phyloP scores from a whole-genome alignment of 2,888 invertebrate genomes.

The Aromia moschata region DNA sequence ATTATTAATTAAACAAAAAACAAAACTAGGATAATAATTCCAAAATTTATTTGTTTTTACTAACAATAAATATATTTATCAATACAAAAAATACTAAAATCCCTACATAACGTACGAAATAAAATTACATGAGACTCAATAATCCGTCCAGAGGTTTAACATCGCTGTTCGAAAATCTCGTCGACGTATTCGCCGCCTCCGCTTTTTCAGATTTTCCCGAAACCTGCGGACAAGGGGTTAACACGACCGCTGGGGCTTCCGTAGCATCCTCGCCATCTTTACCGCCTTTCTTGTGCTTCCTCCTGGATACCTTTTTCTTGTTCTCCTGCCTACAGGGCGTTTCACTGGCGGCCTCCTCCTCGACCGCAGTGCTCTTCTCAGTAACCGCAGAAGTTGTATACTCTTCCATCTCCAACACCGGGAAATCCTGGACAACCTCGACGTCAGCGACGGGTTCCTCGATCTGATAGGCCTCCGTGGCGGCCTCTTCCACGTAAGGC shows the following conservation, averaged over 20 bases:
- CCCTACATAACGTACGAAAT: too few relatives aligned
- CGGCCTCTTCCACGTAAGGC: neutral
- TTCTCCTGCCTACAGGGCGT: neutral
- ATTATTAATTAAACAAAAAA: too few relatives aligned
- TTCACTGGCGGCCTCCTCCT: neutral
- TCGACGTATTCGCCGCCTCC: neutral
- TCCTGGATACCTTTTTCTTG: neutral
- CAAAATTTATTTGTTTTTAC: too few relatives aligned
- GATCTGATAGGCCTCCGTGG: neutral
- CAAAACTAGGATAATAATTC: too few relatives aligned
- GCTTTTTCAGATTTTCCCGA: neutral
- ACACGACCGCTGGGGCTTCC: neutral
- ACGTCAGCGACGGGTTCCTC: neutral
- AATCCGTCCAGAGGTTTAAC: neutral
- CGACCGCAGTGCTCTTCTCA: neutral
- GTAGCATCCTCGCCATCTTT: neutral
- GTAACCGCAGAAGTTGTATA: neutral
- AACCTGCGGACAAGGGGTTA: neutral
- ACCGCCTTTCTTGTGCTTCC: neutral
- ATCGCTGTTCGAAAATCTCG: neutral
- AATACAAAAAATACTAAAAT: too few relatives aligned
- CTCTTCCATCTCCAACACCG: neutral
- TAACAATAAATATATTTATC: too few relatives aligned
- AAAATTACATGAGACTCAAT: conserved; percentile 6
- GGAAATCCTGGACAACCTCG: neutral